phyloP scores from a whole-genome alignment of 2,113 vertebrate genomes.

The Atherinomorus stipes region DNA sequence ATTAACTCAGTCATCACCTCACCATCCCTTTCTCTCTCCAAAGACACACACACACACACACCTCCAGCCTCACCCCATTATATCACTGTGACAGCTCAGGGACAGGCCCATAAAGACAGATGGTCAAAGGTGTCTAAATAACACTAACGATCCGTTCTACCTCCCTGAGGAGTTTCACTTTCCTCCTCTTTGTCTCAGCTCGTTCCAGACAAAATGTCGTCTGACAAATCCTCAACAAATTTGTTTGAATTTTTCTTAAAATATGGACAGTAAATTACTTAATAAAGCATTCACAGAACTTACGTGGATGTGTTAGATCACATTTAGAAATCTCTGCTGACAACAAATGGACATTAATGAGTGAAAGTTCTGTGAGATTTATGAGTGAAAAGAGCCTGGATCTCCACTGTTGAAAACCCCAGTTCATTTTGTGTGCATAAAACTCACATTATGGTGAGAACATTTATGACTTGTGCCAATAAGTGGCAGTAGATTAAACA shows the following conservation, averaged over 20 bases:
- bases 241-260: not conserved
- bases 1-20: slow-evolving; percentile 42
- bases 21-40: slow-evolving; percentile 15
- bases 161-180: slow-evolving; percentile 38
- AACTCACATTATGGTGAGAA: not conserved
- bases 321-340: not conserved
- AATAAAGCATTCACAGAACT: too few species aligned
- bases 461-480: not conserved
- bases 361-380: not conserved
- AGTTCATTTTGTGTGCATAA: not conserved
- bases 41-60: slow-evolving; percentile 32
- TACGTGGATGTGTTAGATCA: too few species aligned
- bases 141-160: slow-evolving; percentile 41
- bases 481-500: not conserved
- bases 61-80: slow-evolving; percentile 50
- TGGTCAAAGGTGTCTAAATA: slow-evolving; percentile 63
- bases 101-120: slow-evolving; percentile 52
- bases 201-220: not conserved
- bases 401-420: not conserved
- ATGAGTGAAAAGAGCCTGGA: too few species aligned
- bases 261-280: not conserved
- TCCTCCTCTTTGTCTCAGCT: slow-evolving; percentile 13
- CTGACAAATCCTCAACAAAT: slow-evolving; percentile 7
- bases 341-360: not conserved
- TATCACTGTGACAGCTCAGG: slow-evolving; percentile 57